Evolutionary conservation across 2,797 vertebrate genomes (phyloP).

Genomic region (Euthynnus affinis): DNA sequence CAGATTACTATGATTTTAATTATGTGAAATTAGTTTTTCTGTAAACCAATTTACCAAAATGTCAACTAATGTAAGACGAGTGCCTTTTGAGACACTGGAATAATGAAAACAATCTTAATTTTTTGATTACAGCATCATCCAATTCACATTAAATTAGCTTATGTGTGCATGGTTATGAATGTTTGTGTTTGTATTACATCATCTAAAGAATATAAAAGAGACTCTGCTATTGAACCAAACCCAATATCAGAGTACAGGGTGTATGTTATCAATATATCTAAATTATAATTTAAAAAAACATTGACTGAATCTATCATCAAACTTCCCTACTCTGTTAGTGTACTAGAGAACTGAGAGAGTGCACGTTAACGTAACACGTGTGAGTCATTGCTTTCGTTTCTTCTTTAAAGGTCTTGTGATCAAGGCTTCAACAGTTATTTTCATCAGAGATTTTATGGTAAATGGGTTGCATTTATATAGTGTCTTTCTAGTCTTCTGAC

Average conservation of each 20-base stretch:
- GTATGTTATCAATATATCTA: no score
- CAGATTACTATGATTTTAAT: background rate
- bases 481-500: no score
- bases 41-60: background rate
- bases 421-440: no score
- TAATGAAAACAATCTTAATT: background rate
- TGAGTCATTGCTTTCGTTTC: slow-evolving; percentile 66
- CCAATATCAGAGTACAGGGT: no score
- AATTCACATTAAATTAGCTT: background rate
- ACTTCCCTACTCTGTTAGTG: background rate
- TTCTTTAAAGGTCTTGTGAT: slow-evolving; percentile 45
- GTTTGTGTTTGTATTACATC: background rate
- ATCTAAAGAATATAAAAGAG: background rate
- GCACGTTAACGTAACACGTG: slow-evolving; percentile 4
- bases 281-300: no score
- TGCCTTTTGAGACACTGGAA: background rate
- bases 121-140: background rate
- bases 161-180: background rate
- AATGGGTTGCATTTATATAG: no score
- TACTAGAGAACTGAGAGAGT: background rate
- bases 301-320: background rate
- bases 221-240: no score
- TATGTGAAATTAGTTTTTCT: background rate
- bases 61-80: background rate
- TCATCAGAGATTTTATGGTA: no score